phyloP scores from a whole-genome alignment of 1,140 invertebrate genomes.

The Nephotettix cincticeps region DNA sequence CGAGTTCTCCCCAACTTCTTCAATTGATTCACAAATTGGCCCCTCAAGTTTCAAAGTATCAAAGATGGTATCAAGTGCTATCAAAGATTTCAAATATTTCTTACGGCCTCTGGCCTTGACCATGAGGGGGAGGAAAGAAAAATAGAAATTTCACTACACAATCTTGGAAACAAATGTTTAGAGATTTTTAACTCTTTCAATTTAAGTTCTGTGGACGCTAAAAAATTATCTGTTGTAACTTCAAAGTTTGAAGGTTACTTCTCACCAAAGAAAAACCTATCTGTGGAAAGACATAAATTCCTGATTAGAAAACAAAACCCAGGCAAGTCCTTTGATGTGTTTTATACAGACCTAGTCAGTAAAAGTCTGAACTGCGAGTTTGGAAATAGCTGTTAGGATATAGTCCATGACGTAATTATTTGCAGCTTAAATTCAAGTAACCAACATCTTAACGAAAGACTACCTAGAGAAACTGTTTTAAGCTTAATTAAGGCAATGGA shows the following conservation, averaged over 20 bases:
- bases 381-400: conserved; percentile 29
- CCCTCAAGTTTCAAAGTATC: no score
- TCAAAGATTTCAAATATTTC: conserved; percentile 31
- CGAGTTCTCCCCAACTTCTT: no score
- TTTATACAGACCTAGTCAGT: conserved; percentile 36
- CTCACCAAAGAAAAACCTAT: conserved; percentile 35
- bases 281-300: conserved; percentile 39
- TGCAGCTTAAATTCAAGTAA: neutral
- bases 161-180: conserved; percentile 36
- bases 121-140: conserved; percentile 40
- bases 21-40: no score
- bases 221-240: neutral
- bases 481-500: conserved; percentile 1
- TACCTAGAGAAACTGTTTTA: conserved; percentile 1
- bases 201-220: conserved; percentile 18
- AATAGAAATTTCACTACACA: conserved; percentile 37
- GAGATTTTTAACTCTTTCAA: conserved; percentile 38
- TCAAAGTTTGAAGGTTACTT: conserved; percentile 38
- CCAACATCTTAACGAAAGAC: conserved; percentile 10
- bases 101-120: no score
- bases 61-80: neutral
- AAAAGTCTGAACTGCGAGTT: conserved; percentile 38
- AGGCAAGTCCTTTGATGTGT: conserved; percentile 36
- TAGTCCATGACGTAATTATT: conserved; percentile 35
- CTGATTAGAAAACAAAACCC: conserved; percentile 37